Evolutionary conservation across 2,797 vertebrate genomes (phyloP).

Genomic region (Bradypodion ventrale): DNA sequence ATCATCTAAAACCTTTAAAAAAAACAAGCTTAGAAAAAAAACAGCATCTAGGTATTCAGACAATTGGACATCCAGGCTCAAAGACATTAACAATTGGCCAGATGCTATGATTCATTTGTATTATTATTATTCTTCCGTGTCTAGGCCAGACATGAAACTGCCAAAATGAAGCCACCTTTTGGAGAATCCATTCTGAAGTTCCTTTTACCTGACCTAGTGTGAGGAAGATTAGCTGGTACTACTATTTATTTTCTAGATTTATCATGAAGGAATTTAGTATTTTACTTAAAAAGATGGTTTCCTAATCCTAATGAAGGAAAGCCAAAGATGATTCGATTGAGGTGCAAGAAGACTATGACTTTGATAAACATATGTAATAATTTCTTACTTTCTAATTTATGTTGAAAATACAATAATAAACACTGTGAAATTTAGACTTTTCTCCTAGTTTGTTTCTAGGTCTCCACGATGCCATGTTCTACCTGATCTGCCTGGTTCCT

Average conservation of each 20-base stretch:
- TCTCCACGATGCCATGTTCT: slow-evolving; percentile 86
- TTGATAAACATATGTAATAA: background rate
- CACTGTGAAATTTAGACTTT: slow-evolving; percentile 22
- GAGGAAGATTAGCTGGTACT: no score
- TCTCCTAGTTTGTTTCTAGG: slow-evolving; percentile 73
- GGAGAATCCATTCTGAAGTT: no score
- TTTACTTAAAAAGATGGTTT: background rate
- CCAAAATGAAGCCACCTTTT: no score
- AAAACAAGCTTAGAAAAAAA: no score
- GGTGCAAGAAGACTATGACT: background rate
- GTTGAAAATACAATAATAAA: slow-evolving; percentile 20
- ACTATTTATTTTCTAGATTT: background rate
- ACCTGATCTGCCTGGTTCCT: slow-evolving; percentile 86
- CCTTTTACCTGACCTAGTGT: no score
- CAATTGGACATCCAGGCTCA: no score
- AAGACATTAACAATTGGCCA: no score
- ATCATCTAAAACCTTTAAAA: no score
- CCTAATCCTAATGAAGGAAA: slow-evolving; percentile 12
- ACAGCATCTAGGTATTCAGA: no score
- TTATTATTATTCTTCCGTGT: no score
- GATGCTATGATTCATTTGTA: no score
- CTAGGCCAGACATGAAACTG: no score
- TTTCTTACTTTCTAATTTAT: background rate
- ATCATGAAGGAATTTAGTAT: background rate
- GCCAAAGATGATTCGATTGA: background rate